Evolutionary conservation across 2,113 vertebrate species (phyloP).

Genomic region (Tetrao urogallus): DNA sequence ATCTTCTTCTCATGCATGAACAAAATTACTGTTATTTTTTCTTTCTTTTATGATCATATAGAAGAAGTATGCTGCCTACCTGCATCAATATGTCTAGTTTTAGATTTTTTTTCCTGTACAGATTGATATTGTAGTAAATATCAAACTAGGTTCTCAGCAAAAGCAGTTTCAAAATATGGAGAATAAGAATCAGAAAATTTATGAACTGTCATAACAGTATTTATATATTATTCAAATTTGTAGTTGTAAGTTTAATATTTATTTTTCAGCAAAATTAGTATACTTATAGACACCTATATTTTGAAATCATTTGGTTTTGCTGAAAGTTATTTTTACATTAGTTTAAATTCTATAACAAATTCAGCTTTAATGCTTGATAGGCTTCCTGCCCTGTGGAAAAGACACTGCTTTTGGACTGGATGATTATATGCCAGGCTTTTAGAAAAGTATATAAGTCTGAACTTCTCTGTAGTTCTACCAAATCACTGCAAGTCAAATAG

Average conservation of each 20-base stretch:
- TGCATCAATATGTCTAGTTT: not conserved
- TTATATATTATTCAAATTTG: not conserved
- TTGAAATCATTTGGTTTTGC: not conserved
- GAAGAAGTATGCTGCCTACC: not conserved
- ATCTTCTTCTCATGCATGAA: not conserved
- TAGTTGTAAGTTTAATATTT: not conserved
- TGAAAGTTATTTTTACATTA: not conserved
- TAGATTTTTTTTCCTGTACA: not conserved
- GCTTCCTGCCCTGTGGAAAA: not conserved
- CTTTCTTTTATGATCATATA: not conserved
- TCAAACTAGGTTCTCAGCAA: not conserved
- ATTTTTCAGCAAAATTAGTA: not conserved
- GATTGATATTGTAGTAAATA: not conserved
- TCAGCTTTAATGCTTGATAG: not conserved
- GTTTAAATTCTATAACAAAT: not conserved
- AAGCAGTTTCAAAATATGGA: not conserved
- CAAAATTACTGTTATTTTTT: not conserved
- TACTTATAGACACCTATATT: not conserved
- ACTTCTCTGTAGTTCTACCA: not conserved
- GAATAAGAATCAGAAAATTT: not conserved
- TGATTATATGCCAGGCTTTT: not conserved
- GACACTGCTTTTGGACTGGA: not conserved
- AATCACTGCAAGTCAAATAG: not conserved
- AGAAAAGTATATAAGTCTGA: not conserved
- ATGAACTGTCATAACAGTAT: not conserved